Evolutionary conservation across 2,113 vertebrate species (phyloP).

Genomic region (Eulemur rufifrons): DNA sequence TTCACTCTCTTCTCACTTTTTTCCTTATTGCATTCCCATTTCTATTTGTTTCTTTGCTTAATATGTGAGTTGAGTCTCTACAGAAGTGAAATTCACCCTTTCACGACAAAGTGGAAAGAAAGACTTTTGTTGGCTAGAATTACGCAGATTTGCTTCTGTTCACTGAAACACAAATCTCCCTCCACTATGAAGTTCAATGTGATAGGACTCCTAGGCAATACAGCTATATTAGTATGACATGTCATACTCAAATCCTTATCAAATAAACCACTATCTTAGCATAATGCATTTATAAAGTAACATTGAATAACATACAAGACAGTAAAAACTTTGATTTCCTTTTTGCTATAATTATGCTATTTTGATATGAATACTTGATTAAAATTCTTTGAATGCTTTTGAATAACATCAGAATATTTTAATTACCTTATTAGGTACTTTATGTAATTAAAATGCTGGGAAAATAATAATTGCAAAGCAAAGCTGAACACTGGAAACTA

Average conservation of each 20-base stretch:
- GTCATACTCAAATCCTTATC: neutral
- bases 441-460: neutral
- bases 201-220: neutral
- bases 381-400: neutral
- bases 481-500: neutral
- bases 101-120: neutral
- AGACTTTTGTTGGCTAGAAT: neutral
- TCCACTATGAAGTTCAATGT: neutral
- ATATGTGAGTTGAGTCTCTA: neutral
- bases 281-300: neutral
- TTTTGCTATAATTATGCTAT: neutral
- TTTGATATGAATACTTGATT: neutral
- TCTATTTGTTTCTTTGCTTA: neutral
- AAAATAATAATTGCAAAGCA: neutral
- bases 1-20: neutral
- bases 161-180: neutral
- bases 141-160: neutral
- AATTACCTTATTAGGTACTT: neutral
- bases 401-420: neutral
- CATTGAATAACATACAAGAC: neutral
- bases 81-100: neutral
- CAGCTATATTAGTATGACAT: accelerated
- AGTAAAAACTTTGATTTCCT: neutral
- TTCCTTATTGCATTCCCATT: neutral
- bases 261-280: neutral